phyloP scores from a whole-genome alignment of 2,888 invertebrate genomes.

The Carabus problematicus region DNA sequence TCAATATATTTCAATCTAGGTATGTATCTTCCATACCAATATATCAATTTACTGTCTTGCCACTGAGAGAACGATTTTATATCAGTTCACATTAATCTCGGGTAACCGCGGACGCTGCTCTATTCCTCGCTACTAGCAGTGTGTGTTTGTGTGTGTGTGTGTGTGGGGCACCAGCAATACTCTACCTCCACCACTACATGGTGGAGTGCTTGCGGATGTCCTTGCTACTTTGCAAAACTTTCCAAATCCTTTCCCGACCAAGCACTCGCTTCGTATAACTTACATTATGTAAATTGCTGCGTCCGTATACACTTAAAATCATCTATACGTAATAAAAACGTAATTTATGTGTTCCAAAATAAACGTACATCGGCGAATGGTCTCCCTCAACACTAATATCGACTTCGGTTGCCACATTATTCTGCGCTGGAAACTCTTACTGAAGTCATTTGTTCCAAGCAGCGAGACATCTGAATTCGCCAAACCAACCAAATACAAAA shows the following conservation, averaged over 20 bases:
- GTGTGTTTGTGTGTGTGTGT: not conserved
- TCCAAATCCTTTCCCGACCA: constrained; percentile 8
- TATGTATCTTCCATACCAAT: constrained; percentile 52
- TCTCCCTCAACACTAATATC: constrained; percentile 1
- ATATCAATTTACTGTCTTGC: constrained; percentile 58
- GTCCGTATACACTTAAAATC: constrained; percentile 42
- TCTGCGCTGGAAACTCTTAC: too few species aligned
- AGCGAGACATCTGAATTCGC: constrained; percentile 21
- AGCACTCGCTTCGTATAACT: constrained; percentile 47
- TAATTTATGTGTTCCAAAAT: constrained; percentile 38
- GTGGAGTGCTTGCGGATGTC: not conserved
- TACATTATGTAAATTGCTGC: constrained; percentile 55
- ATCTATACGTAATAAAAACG: constrained; percentile 41
- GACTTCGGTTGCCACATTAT: not conserved
- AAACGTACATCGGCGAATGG: constrained; percentile 20
- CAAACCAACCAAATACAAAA: not conserved
- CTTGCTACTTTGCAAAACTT: constrained; percentile 14
- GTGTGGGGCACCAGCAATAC: too few species aligned
- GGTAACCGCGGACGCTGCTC: constrained; percentile 42
- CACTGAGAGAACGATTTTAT: constrained; percentile 49
- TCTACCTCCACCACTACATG: too few species aligned
- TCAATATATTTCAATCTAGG: constrained; percentile 57
- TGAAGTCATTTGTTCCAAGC: constrained; percentile 17
- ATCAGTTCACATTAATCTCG: constrained; percentile 55
- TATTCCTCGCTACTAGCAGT: not conserved